A percentile compares a stretch with the other conserved stretches of the same genome.
Evolutionary conservation across 2,797 vertebrate genomes (phyloP).

Genomic region (Psittacula echo): DNA sequence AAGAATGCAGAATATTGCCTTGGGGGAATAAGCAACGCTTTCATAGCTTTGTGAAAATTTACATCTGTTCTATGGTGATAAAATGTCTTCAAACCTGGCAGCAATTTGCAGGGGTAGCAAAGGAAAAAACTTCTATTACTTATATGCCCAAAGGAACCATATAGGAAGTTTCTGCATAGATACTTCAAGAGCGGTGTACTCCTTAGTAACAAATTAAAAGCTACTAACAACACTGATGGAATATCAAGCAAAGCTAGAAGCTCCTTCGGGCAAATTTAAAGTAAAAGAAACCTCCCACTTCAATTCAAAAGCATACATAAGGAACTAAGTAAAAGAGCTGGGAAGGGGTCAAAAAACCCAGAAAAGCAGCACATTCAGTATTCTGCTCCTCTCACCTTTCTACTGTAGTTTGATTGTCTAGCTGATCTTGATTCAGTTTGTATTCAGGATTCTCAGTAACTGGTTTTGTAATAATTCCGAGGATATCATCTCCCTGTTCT

Average conservation of each 20-base stretch:
- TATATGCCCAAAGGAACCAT: neutral
- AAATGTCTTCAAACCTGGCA: conserved; percentile 1
- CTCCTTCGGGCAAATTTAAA: neutral
- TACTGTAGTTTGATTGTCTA: conserved; percentile 92
- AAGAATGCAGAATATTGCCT: conserved; percentile 47
- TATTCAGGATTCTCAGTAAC: conserved; percentile 84
- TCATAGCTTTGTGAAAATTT: conserved; percentile 35
- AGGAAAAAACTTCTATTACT: neutral
- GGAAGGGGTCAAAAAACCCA: neutral
- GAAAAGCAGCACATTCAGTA: neutral
- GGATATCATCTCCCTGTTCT: conserved; percentile 85
- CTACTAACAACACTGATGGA: neutral
- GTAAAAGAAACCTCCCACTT: neutral
- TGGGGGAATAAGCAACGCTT: conserved; percentile 43
- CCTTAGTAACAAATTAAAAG: neutral
- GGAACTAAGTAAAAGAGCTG: neutral
- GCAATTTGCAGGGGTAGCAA: neutral
- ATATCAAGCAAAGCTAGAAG: neutral
- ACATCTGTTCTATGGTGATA: conserved; percentile 52
- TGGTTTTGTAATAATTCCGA: conserved; percentile 89
- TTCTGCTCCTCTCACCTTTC: conserved; percentile 83
- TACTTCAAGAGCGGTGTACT: neutral
- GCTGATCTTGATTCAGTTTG: conserved; percentile 91
- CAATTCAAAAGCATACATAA: neutral
- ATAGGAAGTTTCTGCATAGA: neutral